Conservation (phyloP, 2,113 vertebrate species). For the Edolisoma coerulescens region DNA sequence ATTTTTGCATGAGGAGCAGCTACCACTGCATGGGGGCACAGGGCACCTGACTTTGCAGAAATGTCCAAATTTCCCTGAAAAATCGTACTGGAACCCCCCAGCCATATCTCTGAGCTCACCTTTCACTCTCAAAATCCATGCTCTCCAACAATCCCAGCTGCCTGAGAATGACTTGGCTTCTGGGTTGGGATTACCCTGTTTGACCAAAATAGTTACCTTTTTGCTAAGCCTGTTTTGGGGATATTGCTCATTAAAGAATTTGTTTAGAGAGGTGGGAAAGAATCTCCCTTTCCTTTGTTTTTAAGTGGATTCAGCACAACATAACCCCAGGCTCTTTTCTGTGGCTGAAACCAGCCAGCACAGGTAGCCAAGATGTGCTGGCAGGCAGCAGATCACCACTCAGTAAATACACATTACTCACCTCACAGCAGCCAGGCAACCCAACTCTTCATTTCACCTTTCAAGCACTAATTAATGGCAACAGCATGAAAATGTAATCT, state of each 20-base stretch:
- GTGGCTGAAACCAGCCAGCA: not conserved
- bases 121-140: not conserved
- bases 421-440: not conserved
- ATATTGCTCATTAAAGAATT: constrained; percentile 17
- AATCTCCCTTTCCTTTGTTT: not conserved
- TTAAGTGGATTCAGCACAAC: not conserved
- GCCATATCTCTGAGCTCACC: not conserved
- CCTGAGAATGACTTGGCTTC: not conserved
- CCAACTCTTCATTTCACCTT: not conserved
- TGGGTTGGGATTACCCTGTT: not conserved
- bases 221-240: not conserved
- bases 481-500: not conserved
- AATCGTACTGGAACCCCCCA: not conserved
- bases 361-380: constrained; percentile 12
- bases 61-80: not conserved
- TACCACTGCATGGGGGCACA: not conserved
- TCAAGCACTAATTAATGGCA: not conserved
- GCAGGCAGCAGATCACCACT: not conserved
- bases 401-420: not conserved
- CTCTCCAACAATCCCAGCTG: not conserved
- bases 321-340: constrained; percentile 1
- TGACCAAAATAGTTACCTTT: not conserved
- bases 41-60: not conserved
- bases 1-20: not conserved
- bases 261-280: not conserved